Evolutionary conservation across 2,888 invertebrate species (phyloP).

Genomic region (Halocaridina rubra): DNA sequence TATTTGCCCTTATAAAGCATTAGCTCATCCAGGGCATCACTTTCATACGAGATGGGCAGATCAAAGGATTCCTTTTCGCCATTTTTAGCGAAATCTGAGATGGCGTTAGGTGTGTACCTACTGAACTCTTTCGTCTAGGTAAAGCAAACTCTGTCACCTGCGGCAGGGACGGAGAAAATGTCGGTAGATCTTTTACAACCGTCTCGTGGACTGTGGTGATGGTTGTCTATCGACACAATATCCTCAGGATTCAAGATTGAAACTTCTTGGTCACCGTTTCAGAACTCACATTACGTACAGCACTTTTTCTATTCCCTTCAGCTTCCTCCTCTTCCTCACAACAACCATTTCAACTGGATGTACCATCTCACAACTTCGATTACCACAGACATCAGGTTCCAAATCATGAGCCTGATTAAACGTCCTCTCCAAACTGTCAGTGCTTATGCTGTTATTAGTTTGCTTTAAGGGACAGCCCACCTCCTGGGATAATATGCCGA

Average conservation of each 20-base stretch:
- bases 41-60: not conserved
- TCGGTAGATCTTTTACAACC: slow-evolving; percentile 29
- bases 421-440: slow-evolving; percentile 35
- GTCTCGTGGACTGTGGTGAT: slow-evolving; percentile 26
- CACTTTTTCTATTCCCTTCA: not conserved
- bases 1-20: not conserved
- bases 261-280: slow-evolving; percentile 29
- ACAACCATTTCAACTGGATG: not conserved
- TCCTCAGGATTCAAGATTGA: slow-evolving; percentile 45
- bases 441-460: slow-evolving; percentile 7
- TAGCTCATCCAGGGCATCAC: slow-evolving; percentile 13
- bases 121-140: slow-evolving; percentile 6
- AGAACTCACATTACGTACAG: slow-evolving; percentile 10
- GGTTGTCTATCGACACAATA: slow-evolving; percentile 31
- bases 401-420: too few relatives aligned
- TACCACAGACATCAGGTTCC: too few relatives aligned
- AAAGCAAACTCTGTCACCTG: slow-evolving; percentile 2
- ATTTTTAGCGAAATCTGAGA: not conserved
- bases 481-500: too few relatives aligned
- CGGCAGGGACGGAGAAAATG: slow-evolving; percentile 31
- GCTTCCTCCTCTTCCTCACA: not conserved
- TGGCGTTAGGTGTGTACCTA: not conserved
- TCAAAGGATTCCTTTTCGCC: not conserved
- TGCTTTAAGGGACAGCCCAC: too few relatives aligned
- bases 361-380: too few relatives aligned